Base-by-base conservation (phyloP, 2,888 invertebrate genomes). In the Drosophila kambysellisi region DNA sequence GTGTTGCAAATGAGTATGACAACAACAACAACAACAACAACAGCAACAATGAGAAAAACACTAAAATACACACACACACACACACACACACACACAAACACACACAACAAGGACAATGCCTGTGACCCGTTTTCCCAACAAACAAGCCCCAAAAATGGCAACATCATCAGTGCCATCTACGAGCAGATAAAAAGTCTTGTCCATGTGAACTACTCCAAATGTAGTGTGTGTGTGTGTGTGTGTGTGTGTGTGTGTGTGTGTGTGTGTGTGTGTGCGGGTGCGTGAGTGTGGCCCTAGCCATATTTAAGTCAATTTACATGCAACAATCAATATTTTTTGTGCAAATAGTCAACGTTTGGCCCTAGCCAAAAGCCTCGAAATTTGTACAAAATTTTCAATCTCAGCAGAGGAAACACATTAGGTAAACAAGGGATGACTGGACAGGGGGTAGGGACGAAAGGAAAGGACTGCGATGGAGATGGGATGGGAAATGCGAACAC, bases 301-400 rank as follows among this genome's bases (percentile, higher is more conserved):
- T 82, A 80, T 80, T 82, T 82, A 84, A 82, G 82, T 74, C 82
- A 82, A 84, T 82, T 82, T 82, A 82, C 82, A 82, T 82, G 82
- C 82, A 82, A 82, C 79, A 84, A 82, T 82, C 82, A 82, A 82
- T 82, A 83, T 83, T 82, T 83, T 71, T 71, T 82, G 81, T 72
- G 80, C 83, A 80, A 79, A 79, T 79, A 82, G 82, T 74, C 71
- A 67, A 79, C 79, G 79, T 60, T 79, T 74, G 15, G 17, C 63
- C 60, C 29, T 5, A 48, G 33, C 51, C 69, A 62, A 50, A 60
- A 61, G 30, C 60, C 60, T 35, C 57, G 9, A 59, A 59, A 48
- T 70, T 81, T 79, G 73, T 65, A 70, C 77, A 81, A 73, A 81
- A 81, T 79, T 79, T 81, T 76, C 54, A 54, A 54, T 53, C 56